Conservation (phyloP, 1,140 invertebrate species). For the Aricia agestis region DNA sequence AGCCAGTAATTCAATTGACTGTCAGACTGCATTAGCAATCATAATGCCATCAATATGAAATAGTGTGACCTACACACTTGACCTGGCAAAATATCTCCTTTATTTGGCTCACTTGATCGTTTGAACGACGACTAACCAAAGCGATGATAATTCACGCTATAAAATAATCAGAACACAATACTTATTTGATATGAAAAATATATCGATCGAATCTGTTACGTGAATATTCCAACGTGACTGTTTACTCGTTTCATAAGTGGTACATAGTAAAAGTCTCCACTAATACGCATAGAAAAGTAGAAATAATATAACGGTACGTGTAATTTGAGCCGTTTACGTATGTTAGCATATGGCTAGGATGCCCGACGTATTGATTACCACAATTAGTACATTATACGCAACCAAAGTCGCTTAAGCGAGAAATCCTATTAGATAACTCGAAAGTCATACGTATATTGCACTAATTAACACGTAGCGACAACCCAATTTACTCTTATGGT, state of each 20-base stretch:
- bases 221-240: conserved; percentile 14
- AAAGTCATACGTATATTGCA: background rate
- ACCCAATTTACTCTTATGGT: background rate
- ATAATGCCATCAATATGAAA: too few species aligned
- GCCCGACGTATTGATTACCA: conserved; percentile 54
- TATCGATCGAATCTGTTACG: conserved; percentile 18
- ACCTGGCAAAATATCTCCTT: background rate
- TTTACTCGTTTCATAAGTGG: background rate
- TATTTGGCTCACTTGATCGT: background rate
- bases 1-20: too few species aligned
- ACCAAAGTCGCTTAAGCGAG: background rate
- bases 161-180: background rate
- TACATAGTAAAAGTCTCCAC: background rate
- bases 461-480: conserved; percentile 5
- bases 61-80: too few species aligned
- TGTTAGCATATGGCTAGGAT: conserved; percentile 65
- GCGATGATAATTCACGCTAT: background rate
- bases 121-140: background rate
- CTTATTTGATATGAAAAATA: background rate
- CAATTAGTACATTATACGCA: conserved; percentile 34
- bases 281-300: conserved; percentile 26
- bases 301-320: conserved; percentile 59
- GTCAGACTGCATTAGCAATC: too few species aligned
- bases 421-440: conserved; percentile 11
- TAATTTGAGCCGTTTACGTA: conserved; percentile 59